Conservation (phyloP, 2,113 vertebrate genomes). For the Brachypteracias leptosomus region DNA sequence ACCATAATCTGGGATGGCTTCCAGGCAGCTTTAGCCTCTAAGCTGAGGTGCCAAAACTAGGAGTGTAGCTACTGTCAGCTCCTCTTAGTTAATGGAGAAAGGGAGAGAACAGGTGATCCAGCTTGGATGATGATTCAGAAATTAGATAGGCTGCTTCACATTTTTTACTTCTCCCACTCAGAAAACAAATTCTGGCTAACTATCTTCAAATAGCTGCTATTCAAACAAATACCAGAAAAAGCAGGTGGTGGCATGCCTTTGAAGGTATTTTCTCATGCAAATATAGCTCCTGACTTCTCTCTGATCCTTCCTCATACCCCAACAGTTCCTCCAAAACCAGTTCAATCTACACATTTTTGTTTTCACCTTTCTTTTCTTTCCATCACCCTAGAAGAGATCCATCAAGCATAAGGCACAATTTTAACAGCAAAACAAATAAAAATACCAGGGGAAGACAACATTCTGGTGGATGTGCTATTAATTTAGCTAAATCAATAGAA, state of each 20-base stretch:
- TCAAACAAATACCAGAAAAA: background rate
- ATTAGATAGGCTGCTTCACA: background rate
- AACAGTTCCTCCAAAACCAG: background rate
- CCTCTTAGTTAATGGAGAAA: background rate
- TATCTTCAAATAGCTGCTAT: background rate
- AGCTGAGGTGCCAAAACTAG: background rate
- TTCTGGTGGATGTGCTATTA: background rate
- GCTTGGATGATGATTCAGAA: background rate
- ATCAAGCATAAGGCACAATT: background rate
- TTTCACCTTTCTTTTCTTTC: background rate
- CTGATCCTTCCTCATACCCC: background rate
- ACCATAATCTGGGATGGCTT: background rate
- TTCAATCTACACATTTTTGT: background rate
- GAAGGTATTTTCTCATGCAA: background rate
- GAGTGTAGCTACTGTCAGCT: background rate
- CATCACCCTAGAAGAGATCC: background rate
- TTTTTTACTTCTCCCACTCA: background rate
- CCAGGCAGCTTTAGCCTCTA: background rate
- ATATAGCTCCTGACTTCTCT: background rate
- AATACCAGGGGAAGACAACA: background rate
- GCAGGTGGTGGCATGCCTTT: background rate
- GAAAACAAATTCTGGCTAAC: background rate
- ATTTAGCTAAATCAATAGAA: background rate
- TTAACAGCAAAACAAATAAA: background rate
- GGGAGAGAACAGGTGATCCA: background rate